Base-by-base conservation (phyloP, 2,113 vertebrate genomes). In the Glareola pratincola region DNA sequence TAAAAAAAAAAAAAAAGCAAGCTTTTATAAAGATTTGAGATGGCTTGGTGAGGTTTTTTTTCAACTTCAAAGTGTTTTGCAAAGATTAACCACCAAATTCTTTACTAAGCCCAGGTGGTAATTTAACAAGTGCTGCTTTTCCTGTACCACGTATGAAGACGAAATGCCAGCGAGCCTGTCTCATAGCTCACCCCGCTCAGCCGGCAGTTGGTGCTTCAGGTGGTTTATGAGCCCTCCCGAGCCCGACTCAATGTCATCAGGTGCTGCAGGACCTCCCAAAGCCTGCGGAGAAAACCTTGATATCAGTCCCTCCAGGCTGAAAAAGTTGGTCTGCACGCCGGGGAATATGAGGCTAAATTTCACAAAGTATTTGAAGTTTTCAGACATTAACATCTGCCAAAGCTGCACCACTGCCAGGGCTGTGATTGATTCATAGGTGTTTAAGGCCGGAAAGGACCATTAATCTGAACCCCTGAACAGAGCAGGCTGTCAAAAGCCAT, bases 381-480 rank as follows among this genome's bases (percentile, higher is more conserved):
- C 53, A 93, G 77, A 45, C 19, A 30, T 85, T 88, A 72, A 45
- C 67, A 83, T 73, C 75, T 92, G 78, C 82, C 87, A 92, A 45
- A 88, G 75, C 39, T 74, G 63, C n/a, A 18, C 51, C 32, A 18
- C 59, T 83, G 32, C 59, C 67, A 63, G 29, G 18, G 50, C 50
- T 88, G 54, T 71, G 54, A 74, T 63, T 57, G 79, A 88, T 71
- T 88, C 48, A 22, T 8, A 47, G 43, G 5, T 72, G 94, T 90
- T 72, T 53, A 63, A 81, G 92, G 43, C 43, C 34, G 30, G 39
- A 87, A 69, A 74, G 29, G 47, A 67, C 51, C 26, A 64, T 91
- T 88, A 93, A 62, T 68, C 60, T 51, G 51, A 75, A 83, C n/a
- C 34, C 36, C 68, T 67, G 50, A 80, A 90, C 1, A 85, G 41